A percentile compares a stretch with the other conserved stretches of the same genome.
Evolutionary conservation across 2,888 invertebrate genomes (phyloP).

Genomic region (Melanostoma scalare): DNA sequence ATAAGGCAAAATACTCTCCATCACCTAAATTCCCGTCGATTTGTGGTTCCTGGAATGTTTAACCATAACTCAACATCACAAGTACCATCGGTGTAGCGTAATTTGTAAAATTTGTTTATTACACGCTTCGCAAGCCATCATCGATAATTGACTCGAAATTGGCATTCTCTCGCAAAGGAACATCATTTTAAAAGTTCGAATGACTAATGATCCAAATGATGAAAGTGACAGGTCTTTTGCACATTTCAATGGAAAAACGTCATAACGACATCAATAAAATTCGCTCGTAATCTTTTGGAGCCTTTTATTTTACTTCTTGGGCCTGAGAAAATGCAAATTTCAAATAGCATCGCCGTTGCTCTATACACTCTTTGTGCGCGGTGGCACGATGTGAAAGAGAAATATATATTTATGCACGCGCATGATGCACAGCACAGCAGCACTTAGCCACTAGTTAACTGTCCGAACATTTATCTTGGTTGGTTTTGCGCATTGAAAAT

Average conservation of each 20-base stretch:
- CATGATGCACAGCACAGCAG: constrained; percentile 28
- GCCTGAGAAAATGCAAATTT: constrained; percentile 61
- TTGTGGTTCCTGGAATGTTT: constrained; percentile 23
- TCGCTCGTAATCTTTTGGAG: constrained; percentile 43
- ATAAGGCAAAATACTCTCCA: constrained; percentile 26
- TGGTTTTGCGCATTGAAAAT: constrained; percentile 33
- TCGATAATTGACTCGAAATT: constrained; percentile 68
- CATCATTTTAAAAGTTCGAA: constrained; percentile 35
- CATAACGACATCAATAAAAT: constrained; percentile 73
- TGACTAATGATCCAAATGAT: constrained; percentile 64
- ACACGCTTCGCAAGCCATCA: constrained; percentile 43
- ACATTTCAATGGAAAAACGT: constrained; percentile 62
- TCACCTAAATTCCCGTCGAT: constrained; percentile 42
- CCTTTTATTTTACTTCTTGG: constrained; percentile 4
- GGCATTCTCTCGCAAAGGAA: constrained; percentile 62
- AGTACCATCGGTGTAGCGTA: constrained; percentile 15
- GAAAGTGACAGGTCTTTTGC: constrained; percentile 65
- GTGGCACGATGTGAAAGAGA: constrained; percentile 36
- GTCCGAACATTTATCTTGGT: constrained; percentile 64
- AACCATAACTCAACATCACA: constrained; percentile 52
- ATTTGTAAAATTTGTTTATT: constrained; percentile 64
- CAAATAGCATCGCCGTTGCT: background rate
- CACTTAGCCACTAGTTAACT: constrained; percentile 57
- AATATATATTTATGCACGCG: constrained; percentile 53
- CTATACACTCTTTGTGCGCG: background rate